Evolutionary conservation across 2,113 vertebrate species (phyloP), one percentile per base, ranked within the genome.

Genomic region (Rhynchopsitta pachyrhyncha): DNA sequence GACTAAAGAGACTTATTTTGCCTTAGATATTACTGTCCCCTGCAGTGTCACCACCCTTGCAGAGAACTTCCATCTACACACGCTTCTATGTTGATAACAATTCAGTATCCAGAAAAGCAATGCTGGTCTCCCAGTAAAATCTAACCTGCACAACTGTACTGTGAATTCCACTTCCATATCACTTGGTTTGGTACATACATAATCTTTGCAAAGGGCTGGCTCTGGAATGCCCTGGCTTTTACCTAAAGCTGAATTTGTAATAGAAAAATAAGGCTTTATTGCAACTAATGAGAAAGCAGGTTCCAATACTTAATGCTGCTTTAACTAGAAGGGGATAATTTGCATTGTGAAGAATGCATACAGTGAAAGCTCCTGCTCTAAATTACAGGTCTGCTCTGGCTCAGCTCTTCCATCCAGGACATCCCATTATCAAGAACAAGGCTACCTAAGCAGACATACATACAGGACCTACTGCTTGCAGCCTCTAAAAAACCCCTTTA

Each of bases 81-180:
- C 17, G 33, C 2, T 25, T 75, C 31, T n/a, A 2, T 4, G 7
- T 9, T n/a, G 19, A 42, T 42, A 69, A 6, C 79, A 90, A 24
- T n/a, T 49, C 27, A 82, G 1, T 10, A 63, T 8, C 18, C 42
- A 69, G 49, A 63, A 62, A 84, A 62, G 29, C 74, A 80, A 47
- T 8, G 4, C 53, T 17, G 11, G 53, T 73, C 52, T 37, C 68
- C 33, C 42, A 52, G 47, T 37, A 78, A 93, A 75, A 86, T 50
- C 4, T 1, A 69, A 33, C 35, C 44, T 62, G 50, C 2, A 1
- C 17, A 55, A 35, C 74, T 79, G 16, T 23, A 8, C 27, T 59
- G 7, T 18, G 8, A 80, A 52, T 47, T 52, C 37, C 23, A 42
- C 23, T 71, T 37, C 2, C 0, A 0, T 14, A 41, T 41, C 44